These are phyloP conservation scores for Ernsta delagoae DNA, from an alignment of 2,888 invertebrate species.

Conservation along the genomic window DNA sequence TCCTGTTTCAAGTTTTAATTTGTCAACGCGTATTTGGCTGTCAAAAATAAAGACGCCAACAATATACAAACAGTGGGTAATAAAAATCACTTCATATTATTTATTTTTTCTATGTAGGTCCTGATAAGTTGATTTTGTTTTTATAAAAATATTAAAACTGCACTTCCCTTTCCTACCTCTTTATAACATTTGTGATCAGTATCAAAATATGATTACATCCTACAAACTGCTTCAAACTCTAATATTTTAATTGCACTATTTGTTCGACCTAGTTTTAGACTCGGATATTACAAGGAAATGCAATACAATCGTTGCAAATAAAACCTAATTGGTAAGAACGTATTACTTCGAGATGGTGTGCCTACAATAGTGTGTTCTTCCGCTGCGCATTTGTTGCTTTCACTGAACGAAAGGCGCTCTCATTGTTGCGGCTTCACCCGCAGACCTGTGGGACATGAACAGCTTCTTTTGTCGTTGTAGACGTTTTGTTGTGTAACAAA, in stretches of 20 bases:
- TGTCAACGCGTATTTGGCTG: constrained; percentile 51
- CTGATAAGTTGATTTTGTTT: no score
- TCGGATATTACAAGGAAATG: background rate
- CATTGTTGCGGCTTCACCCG: constrained; percentile 62
- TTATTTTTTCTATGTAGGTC: no score
- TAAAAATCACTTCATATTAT: no score
- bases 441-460: constrained; percentile 44
- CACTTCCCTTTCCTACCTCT: no score
- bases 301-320: constrained; percentile 23
- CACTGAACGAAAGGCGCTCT: constrained; percentile 49
- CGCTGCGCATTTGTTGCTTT: constrained; percentile 47
- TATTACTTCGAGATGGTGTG: constrained; percentile 55
- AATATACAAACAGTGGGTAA: no score
- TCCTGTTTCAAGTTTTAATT: constrained; percentile 65
- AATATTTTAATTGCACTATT: background rate
- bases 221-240: no score
- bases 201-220: no score
- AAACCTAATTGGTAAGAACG: constrained; percentile 49
- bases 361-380: constrained; percentile 55
- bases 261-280: background rate
- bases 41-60: background rate
- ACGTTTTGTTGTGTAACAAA: constrained; percentile 14
- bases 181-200: no score
- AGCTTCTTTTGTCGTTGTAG: background rate
- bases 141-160: no score